Base-by-base conservation (phyloP, 2,113 vertebrate genomes). In the Acrocephalus arundinaceus region DNA sequence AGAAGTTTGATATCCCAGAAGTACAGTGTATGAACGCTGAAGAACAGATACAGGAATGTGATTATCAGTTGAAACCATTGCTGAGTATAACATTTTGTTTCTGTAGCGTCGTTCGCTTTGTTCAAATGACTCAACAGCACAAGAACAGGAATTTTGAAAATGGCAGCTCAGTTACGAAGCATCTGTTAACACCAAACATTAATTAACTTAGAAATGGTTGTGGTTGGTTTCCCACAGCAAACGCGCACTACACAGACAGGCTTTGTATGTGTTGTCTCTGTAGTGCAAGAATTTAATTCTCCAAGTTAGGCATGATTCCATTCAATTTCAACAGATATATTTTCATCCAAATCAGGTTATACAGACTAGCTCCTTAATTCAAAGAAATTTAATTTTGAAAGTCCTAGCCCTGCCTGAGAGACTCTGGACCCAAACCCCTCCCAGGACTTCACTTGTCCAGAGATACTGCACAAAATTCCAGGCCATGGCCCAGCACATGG, bases 131-230 rank as follows among this genome's bases (percentile, higher is more conserved):
- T 91, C 57, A 58, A 73, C 28, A 68, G 58, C 33, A 51, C 35
- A 45, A 33, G 46, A 78, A 27, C 27, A 65, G 67, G 74, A 91
- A 66, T 94, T 90, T 37, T 59, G 71, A 78, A 91, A 86, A 77
- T 35, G 30, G 43, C 70, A 77, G n/a, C 52, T 92, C 41, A 52
- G 52, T 70, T 90, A 49, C 27, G 57, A 94, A 86, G 65, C 63
- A 58, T 93, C 68, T 84, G 33, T 84, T 94, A 84, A 62, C 73
- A 94, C n/a, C 22, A 76, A 81, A 46, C 37, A 48, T 94, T 92
- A 76, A 93, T 93, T 85, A 91, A 90, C 37, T 86, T 82, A 55
- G 58, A 48, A 65, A 11, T 66, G 66, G 48, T 30, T 62, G 68
- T 58, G 62, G 55, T 63, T 94, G 52, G 62, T 89, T 93, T 94